phyloP scores from a whole-genome alignment of 2,797 vertebrate species.

The Pogoniulus pusillus region DNA sequence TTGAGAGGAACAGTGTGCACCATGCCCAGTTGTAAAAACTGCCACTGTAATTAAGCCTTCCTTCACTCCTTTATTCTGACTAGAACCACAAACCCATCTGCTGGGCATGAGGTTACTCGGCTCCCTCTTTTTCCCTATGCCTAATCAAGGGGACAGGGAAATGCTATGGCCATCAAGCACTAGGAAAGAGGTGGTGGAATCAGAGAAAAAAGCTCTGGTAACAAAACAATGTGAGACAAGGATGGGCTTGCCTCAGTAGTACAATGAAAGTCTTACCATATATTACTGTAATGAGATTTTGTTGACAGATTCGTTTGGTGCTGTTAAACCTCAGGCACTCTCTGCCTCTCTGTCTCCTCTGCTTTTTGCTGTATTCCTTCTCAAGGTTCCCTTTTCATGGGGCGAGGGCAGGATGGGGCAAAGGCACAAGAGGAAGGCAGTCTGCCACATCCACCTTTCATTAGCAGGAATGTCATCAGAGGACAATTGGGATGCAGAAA shows the following conservation, averaged over 20 bases:
- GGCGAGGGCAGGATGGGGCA: background rate
- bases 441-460: background rate
- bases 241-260: conserved; percentile 40
- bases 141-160: background rate
- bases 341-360: background rate
- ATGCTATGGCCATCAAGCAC: background rate
- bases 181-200: background rate
- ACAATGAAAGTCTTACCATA: background rate
- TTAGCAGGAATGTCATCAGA: background rate
- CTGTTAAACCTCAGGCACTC: conserved; percentile 23
- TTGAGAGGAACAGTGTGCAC: background rate
- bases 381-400: background rate
- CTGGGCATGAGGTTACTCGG: background rate
- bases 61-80: background rate
- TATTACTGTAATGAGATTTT: conserved; percentile 50
- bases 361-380: background rate
- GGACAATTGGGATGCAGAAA: background rate
- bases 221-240: conserved; percentile 42
- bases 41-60: background rate
- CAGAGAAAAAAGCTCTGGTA: background rate
- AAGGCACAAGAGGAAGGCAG: background rate
- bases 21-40: background rate
- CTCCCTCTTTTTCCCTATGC: background rate
- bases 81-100: background rate
- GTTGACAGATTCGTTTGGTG: conserved; percentile 60